Percentiles rank a stretch among this genome's conserved stretches.
Evolutionary conservation across 2,888 invertebrate genomes (phyloP).

Genomic region (Drosophila histrio): DNA sequence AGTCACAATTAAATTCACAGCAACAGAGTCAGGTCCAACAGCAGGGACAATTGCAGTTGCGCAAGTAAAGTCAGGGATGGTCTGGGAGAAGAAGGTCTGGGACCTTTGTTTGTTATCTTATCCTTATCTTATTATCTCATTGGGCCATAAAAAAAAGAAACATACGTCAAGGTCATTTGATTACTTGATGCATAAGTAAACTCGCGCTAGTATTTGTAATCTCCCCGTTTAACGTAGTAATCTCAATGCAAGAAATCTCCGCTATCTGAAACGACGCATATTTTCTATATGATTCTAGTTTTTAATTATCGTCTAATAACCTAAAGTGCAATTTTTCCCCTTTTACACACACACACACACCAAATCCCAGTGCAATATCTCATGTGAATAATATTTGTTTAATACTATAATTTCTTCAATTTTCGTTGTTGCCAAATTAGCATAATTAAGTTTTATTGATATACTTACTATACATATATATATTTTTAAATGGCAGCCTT

Average conservation of each 20-base stretch:
- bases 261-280: conserved; percentile 25
- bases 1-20: conserved; percentile 34
- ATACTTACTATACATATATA: conserved; percentile 2
- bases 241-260: conserved; percentile 53
- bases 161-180: conserved; percentile 41
- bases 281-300: conserved; percentile 52
- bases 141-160: conserved; percentile 71
- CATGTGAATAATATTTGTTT: conserved; percentile 28
- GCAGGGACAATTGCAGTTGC: conserved; percentile 67
- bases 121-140: conserved; percentile 55
- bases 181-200: conserved; percentile 31
- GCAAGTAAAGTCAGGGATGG: conserved; percentile 58
- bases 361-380: conserved; percentile 57
- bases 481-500: conserved; percentile 35
- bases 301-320: conserved; percentile 49
- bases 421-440: conserved; percentile 79
- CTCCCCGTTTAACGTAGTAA: conserved; percentile 42
- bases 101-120: conserved; percentile 68
- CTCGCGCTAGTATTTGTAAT: conserved; percentile 46
- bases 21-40: conserved; percentile 53
- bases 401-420: conserved; percentile 21
- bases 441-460: conserved; percentile 67
- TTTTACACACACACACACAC: not conserved
- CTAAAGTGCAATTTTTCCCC: conserved; percentile 68
- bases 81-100: not conserved